Conservation (phyloP, 2,113 vertebrate genomes). For the Carlito syrichta region DNA sequence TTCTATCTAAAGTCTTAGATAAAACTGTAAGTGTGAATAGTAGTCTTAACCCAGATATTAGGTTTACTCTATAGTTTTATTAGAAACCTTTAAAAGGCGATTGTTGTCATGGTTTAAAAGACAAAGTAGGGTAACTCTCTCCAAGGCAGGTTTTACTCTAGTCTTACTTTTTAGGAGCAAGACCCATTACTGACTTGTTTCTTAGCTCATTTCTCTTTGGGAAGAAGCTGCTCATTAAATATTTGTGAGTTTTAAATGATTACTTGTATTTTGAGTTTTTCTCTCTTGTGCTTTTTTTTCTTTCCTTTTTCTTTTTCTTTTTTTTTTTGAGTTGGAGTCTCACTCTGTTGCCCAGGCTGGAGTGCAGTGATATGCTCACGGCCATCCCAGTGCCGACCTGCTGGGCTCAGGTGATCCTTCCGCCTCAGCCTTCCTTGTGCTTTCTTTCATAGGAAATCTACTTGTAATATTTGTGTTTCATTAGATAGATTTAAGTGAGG, state of each 20-base stretch:
- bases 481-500: background rate
- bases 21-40: background rate
- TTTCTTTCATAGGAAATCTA: background rate
- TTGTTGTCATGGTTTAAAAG: background rate
- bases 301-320: too few species aligned
- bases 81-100: background rate
- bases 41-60: background rate
- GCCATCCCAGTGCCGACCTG: too few species aligned
- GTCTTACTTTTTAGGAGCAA: background rate
- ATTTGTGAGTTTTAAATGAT: slow-evolving; percentile 31
- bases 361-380: too few species aligned
- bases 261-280: slow-evolving; percentile 27
- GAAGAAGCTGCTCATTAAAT: slow-evolving; percentile 12
- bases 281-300: background rate
- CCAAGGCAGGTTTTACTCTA: background rate
- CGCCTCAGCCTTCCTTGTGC: too few species aligned
- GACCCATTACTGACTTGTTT: background rate
- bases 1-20: background rate
- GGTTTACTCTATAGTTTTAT: background rate
- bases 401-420: too few species aligned
- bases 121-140: background rate
- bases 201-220: background rate
- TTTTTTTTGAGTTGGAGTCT: too few species aligned
- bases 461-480: background rate
- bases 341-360: too few species aligned